Conservation (phyloP, 2,113 vertebrate genomes). For the Glareola pratincola region DNA sequence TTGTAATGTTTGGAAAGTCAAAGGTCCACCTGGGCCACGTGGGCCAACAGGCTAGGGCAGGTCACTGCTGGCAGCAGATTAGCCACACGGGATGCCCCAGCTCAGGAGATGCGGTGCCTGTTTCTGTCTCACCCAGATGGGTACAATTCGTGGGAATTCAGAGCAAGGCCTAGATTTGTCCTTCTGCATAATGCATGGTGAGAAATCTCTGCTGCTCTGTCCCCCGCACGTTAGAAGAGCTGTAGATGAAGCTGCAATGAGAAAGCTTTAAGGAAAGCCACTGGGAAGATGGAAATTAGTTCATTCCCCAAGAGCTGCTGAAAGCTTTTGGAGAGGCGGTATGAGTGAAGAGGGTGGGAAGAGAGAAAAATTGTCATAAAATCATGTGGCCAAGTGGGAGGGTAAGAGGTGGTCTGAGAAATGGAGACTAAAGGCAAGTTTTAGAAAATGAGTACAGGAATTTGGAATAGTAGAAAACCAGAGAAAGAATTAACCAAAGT, state of each 20-base stretch:
- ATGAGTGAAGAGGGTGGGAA: not conserved
- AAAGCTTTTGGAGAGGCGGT: not conserved
- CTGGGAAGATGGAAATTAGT: not conserved
- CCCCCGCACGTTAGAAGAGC: rapidly evolving
- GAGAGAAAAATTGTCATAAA: not conserved
- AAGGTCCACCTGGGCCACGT: not conserved
- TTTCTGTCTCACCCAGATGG: not conserved
- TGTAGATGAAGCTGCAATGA: not conserved
- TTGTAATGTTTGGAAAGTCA: not conserved
- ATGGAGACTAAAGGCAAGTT: not conserved
- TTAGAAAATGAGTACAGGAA: not conserved
- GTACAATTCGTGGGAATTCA: not conserved
- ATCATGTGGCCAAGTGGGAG: not conserved
- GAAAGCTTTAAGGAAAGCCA: not conserved
- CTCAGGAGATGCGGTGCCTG: not conserved
- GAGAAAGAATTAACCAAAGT: not conserved
- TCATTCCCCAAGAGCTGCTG: not conserved
- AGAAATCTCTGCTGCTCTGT: not conserved
- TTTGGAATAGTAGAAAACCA: not conserved
- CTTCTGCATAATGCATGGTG: not conserved
- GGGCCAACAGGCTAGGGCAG: not conserved
- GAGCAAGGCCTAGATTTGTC: not conserved
- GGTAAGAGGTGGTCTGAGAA: not conserved
- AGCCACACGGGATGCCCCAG: not conserved
- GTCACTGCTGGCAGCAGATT: not conserved